A percentile compares a stretch with the other conserved stretches of the same genome.
phyloP scores from a whole-genome alignment of 2,888 invertebrate genomes.

The Drosophila acutilabella region DNA sequence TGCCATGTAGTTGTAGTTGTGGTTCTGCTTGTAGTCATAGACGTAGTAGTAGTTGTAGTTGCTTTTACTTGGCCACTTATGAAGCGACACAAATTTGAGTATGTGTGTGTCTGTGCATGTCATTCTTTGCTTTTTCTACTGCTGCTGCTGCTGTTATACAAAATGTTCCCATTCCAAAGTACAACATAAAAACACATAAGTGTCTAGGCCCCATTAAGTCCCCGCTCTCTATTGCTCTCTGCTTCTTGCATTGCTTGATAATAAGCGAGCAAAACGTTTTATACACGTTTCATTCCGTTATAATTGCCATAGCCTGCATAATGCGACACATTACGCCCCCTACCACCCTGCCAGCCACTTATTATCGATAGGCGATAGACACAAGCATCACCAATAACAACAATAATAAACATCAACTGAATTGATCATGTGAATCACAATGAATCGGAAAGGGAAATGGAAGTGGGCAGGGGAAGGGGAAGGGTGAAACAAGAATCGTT shows the following conservation, averaged over 20 bases:
- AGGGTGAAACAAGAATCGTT: neutral
- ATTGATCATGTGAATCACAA: slow-evolving; percentile 16
- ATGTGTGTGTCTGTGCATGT: neutral
- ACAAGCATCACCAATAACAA: slow-evolving; percentile 3
- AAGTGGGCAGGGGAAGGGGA: neutral
- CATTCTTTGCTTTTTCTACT: slow-evolving; percentile 4
- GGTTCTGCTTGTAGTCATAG: no score
- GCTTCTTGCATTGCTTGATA: neutral
- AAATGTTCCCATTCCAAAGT: slow-evolving; percentile 31
- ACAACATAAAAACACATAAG: slow-evolving; percentile 2
- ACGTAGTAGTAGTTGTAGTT: slow-evolving; percentile 9
- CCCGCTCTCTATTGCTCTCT: no score
- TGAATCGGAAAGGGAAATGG: neutral
- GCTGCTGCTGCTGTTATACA: slow-evolving; percentile 6
- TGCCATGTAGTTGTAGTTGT: slow-evolving; percentile 35
- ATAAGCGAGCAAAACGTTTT: slow-evolving; percentile 16
- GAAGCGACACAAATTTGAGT: neutral
- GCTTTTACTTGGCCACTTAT: slow-evolving; percentile 20
- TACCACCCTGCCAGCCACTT: neutral
- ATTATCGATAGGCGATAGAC: slow-evolving; percentile 13
- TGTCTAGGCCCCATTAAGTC: neutral
- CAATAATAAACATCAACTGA: neutral
- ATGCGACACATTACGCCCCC: slow-evolving; percentile 2
- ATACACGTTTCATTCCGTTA: slow-evolving; percentile 20
- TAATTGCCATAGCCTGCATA: slow-evolving; percentile 15